A percentile compares a stretch with the other conserved stretches of the same genome.
These are phyloP conservation scores for human DNA, from an alignment of 2,113 vertebrate genomes.

Conservation along the genomic window DNA sequence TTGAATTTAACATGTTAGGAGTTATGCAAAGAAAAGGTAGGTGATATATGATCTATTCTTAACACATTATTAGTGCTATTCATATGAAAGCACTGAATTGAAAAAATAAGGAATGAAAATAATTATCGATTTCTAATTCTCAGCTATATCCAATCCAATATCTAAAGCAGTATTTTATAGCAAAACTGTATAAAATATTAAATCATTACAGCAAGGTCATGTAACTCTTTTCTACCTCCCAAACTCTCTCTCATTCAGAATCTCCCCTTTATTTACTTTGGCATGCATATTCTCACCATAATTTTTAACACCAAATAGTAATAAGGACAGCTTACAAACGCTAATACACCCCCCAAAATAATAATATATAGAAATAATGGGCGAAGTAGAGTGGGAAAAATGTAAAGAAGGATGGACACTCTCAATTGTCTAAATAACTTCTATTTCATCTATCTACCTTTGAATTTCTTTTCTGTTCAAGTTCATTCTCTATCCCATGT, in stretches of 20 bases:
- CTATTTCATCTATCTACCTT: not conserved
- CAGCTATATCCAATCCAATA: not conserved
- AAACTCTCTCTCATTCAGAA: not conserved
- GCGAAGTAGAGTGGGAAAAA: not conserved
- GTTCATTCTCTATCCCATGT: not conserved
- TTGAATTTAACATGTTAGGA: not conserved
- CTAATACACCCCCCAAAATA: not conserved
- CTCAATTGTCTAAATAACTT: not conserved
- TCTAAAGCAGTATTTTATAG: not conserved
- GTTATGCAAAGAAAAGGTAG: not conserved
- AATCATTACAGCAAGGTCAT: not conserved
- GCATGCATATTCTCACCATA: not conserved
- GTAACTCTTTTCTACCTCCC: not conserved
- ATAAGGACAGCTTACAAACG: not conserved
- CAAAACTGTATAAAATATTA: not conserved
- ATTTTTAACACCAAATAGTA: not conserved
- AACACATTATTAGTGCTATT: not conserved
- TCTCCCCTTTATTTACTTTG: not conserved
- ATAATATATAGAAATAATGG: not conserved
- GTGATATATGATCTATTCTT: not conserved
- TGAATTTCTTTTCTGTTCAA: not conserved
- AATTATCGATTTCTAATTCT: not conserved
- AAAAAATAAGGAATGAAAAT: conserved; percentile 6
- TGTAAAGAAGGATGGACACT: not conserved
- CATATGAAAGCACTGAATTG: not conserved